phyloP scores from a whole-genome alignment of 2,113 vertebrate genomes.

The Holacanthus passer region DNA sequence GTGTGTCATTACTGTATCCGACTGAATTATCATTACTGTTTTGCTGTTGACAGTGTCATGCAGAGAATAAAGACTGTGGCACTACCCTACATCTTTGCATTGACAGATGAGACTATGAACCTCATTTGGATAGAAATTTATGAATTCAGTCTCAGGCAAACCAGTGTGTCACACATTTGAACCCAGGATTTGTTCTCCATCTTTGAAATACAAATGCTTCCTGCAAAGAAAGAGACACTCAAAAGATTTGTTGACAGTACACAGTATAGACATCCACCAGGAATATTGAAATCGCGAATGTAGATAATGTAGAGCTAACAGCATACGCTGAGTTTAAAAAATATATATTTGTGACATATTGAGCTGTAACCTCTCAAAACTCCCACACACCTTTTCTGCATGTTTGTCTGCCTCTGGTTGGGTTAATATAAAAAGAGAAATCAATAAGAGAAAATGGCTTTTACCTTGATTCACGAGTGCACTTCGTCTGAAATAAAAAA shows the following conservation, averaged over 20 bases:
- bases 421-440: neutral
- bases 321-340: no score
- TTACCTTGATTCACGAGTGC: neutral
- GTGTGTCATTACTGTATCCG: constrained; percentile 21
- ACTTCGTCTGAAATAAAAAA: neutral
- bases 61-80: neutral
- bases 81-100: neutral
- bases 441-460: constrained; percentile 26
- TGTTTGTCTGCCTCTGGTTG: constrained; percentile 2
- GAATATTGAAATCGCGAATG: neutral
- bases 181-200: neutral
- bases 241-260: neutral
- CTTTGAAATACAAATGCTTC: neutral
- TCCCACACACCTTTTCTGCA: neutral
- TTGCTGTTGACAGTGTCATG: neutral
- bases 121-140: neutral
- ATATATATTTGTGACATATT: neutral
- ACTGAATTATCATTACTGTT: constrained; percentile 14
- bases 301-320: neutral
- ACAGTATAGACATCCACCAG: neutral
- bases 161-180: neutral
- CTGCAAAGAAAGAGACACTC: neutral
- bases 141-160: neutral
- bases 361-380: neutral
- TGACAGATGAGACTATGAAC: neutral